phyloP scores from a whole-genome alignment of 1,140 invertebrate genomes.

The Bursaphelenchus mucronatus region DNA sequence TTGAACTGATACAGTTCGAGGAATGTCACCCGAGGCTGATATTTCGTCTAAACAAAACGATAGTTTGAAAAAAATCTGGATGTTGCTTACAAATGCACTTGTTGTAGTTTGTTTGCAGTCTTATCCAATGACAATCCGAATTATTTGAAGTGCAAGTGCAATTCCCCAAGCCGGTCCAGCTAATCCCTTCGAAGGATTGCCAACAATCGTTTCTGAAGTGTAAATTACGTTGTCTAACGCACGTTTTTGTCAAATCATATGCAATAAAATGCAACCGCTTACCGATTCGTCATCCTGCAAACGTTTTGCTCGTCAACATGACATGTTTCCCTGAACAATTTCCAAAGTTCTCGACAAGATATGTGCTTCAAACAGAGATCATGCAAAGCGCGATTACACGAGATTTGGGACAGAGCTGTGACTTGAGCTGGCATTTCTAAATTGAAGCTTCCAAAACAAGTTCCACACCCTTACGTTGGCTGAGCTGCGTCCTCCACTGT shows the following conservation, averaged over 20 bases:
- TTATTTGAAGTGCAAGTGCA: conserved; percentile 50
- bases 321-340: conserved; percentile 50
- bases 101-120: conserved; percentile 59
- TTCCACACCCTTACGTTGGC: conserved; percentile 15
- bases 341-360: conserved; percentile 55
- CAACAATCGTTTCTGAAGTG: conserved; percentile 57
- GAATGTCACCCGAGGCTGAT: background rate
- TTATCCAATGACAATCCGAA: conserved; percentile 60
- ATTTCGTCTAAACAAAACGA: background rate
- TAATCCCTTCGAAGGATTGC: conserved; percentile 58
- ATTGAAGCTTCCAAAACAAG: background rate
- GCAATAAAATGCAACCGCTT: background rate
- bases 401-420: conserved; percentile 11
- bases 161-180: conserved; percentile 55
- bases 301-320: conserved; percentile 55
- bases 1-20: background rate
- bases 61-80: conserved; percentile 21
- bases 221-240: too few species aligned
- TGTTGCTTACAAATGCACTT: conserved; percentile 56
- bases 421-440: conserved; percentile 1
- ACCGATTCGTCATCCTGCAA: conserved; percentile 54
- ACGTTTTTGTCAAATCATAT: too few species aligned
- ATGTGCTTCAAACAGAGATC: conserved; percentile 54
- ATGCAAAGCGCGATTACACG: conserved; percentile 47
- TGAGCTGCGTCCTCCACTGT: conserved; percentile 31